Percentiles rank a stretch among this genome's conserved stretches.
Conservation (phyloP, 2,888 invertebrate genomes). For the Euproctis similis region DNA sequence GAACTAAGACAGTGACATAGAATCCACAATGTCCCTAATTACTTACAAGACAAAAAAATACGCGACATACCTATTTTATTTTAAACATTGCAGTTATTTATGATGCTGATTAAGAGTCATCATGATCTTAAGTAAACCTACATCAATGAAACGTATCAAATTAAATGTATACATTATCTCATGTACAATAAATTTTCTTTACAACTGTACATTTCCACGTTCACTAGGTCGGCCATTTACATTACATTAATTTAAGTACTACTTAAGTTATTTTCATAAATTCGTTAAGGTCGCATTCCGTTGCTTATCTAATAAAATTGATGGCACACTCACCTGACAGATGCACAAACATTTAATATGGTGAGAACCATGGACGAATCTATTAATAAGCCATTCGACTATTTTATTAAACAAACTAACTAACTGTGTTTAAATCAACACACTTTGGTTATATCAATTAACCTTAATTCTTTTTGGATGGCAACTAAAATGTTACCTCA, state of each 20-base stretch:
- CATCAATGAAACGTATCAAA: no score
- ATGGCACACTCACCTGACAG: slow-evolving; percentile 5
- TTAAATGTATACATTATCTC: no score
- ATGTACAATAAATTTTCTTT: no score
- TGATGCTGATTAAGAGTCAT: no score
- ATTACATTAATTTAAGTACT: slow-evolving; percentile 19
- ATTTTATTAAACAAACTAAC: slow-evolving; percentile 37
- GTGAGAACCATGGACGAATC: slow-evolving; percentile 21
- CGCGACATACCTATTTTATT: no score
- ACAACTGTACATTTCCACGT: no score
- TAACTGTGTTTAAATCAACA: slow-evolving; percentile 43
- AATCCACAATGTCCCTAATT: no score
- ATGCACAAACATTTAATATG: slow-evolving; percentile 9
- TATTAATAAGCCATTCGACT: slow-evolving; percentile 26
- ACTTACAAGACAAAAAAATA: no score
- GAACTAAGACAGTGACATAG: no score
- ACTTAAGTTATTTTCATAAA: slow-evolving; percentile 1
- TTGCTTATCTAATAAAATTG: slow-evolving; percentile 11
- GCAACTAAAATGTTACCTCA: slow-evolving; percentile 42
- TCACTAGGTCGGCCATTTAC: no score
- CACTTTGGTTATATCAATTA: slow-evolving; percentile 46
- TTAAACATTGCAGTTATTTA: no score
- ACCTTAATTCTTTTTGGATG: slow-evolving; percentile 46
- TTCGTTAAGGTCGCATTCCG: slow-evolving; percentile 1
- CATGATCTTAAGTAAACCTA: no score